Conservation (phyloP, 2,888 invertebrate species). For the Branchellion lobata region DNA sequence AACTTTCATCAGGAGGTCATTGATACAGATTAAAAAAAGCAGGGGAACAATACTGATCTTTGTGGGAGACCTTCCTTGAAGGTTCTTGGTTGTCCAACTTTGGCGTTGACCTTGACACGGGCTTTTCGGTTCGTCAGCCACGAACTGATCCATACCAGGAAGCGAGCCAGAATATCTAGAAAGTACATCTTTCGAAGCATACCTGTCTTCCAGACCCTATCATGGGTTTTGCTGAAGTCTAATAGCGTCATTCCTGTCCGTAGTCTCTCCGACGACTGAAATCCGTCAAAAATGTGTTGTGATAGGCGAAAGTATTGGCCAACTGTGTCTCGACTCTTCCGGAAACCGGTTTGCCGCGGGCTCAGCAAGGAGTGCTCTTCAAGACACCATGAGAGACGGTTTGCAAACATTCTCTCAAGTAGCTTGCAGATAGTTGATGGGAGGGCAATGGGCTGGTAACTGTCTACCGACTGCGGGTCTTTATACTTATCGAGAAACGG, state of each 20-base stretch:
- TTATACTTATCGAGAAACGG: background rate
- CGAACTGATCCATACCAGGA: background rate
- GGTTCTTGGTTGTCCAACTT: background rate
- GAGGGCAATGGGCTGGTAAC: conserved; percentile 2
- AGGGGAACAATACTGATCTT: background rate
- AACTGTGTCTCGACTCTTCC: background rate
- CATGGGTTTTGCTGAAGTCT: conserved; percentile 1
- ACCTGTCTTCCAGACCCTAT: background rate
- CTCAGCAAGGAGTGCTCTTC: background rate
- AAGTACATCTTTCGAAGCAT: background rate
- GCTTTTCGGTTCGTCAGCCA: background rate
- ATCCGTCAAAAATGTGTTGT: background rate
- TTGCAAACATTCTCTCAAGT: background rate
- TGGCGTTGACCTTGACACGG: background rate
- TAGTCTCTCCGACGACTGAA: background rate
- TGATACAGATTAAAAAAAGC: background rate
- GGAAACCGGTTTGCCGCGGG: conserved; percentile 4
- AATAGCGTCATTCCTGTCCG: background rate
- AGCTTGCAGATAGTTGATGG: conserved; percentile 7
- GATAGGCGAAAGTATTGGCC: background rate
- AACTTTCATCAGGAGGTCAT: background rate
- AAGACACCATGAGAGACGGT: conserved; percentile 8
- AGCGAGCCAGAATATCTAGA: background rate
- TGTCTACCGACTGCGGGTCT: background rate
- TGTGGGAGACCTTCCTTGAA: background rate